A percentile compares a stretch with the other conserved stretches of the same genome.
phyloP scores from a whole-genome alignment of 2,888 invertebrate species.

The Teleiodes luculella region DNA sequence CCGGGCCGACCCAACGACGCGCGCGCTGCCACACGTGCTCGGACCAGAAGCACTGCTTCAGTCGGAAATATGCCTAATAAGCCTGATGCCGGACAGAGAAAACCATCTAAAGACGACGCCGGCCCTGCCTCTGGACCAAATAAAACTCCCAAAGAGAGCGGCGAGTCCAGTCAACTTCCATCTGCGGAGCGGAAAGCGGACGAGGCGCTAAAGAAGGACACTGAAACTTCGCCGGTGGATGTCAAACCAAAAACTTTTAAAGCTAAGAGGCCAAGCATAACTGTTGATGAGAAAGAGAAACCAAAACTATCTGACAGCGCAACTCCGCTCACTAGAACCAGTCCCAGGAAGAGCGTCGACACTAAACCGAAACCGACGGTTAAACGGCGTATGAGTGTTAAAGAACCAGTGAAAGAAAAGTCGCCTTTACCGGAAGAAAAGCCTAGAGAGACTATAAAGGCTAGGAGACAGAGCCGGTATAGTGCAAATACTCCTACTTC shows the following conservation, averaged over 20 bases:
- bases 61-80: constrained; percentile 82
- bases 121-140: constrained; percentile 51
- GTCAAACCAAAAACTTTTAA: constrained; percentile 40
- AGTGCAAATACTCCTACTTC: constrained; percentile 24
- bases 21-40: constrained; percentile 79
- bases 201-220: constrained; percentile 75
- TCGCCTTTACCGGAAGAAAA: constrained; percentile 29
- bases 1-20: constrained; percentile 68
- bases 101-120: constrained; percentile 67
- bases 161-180: constrained; percentile 79
- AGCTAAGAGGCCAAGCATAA: constrained; percentile 39
- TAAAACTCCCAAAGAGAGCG: constrained; percentile 78
- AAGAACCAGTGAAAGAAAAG: constrained; percentile 33
- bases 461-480: constrained; percentile 33
- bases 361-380: constrained; percentile 45
- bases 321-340: constrained; percentile 32
- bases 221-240: constrained; percentile 23
- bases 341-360: constrained; percentile 50
- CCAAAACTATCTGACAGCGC: constrained; percentile 35
- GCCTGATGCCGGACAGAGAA: constrained; percentile 75
- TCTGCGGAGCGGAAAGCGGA: constrained; percentile 81
- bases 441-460: constrained; percentile 28
- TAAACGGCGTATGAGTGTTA: constrained; percentile 33
- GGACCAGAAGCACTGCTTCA: constrained; percentile 83
- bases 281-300: constrained; percentile 61